These are phyloP conservation scores for Mesoligia furuncula DNA, from an alignment of 2,888 invertebrate genomes.

Conservation along the genomic window DNA sequence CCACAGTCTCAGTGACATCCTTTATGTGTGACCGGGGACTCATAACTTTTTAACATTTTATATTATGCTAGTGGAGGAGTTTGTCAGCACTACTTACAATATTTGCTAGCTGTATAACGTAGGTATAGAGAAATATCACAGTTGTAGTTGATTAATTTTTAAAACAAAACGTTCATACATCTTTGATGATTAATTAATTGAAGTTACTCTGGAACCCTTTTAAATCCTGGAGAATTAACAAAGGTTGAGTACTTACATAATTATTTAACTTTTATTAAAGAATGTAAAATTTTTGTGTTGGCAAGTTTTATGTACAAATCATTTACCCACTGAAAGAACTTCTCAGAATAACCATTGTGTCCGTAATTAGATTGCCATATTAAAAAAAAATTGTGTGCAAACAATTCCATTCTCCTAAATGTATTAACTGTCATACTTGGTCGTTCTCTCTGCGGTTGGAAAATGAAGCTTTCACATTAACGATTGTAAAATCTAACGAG, in stretches of 20 bases:
- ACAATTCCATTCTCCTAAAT: conserved; percentile 6
- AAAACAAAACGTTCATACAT: neutral
- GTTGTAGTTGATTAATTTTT: too few species aligned
- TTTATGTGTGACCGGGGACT: conserved; percentile 51
- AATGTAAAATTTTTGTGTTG: conserved; percentile 3
- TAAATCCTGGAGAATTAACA: conserved; percentile 12
- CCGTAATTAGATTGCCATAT: conserved; percentile 29
- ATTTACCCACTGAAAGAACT: conserved; percentile 5
- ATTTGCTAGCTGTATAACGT: conserved; percentile 4
- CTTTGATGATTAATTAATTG: conserved; percentile 22
- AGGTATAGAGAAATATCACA: neutral
- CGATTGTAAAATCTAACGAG: conserved; percentile 61
- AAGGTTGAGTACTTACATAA: neutral
- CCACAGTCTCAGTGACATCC: conserved; percentile 29
- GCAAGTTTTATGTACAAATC: conserved; percentile 4
- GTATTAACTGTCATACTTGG: conserved; percentile 36
- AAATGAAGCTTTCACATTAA: conserved; percentile 56
- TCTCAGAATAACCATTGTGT: neutral
- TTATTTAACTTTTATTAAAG: conserved; percentile 1
- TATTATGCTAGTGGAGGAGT: conserved; percentile 17
- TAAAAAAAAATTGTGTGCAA: conserved; percentile 4
- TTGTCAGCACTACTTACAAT: conserved; percentile 13
- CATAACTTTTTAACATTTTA: conserved; percentile 46
- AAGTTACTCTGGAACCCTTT: conserved; percentile 10
- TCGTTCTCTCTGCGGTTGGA: conserved; percentile 26